Base-by-base conservation (phyloP, 2,888 invertebrate genomes). In the Sturmia bella region DNA sequence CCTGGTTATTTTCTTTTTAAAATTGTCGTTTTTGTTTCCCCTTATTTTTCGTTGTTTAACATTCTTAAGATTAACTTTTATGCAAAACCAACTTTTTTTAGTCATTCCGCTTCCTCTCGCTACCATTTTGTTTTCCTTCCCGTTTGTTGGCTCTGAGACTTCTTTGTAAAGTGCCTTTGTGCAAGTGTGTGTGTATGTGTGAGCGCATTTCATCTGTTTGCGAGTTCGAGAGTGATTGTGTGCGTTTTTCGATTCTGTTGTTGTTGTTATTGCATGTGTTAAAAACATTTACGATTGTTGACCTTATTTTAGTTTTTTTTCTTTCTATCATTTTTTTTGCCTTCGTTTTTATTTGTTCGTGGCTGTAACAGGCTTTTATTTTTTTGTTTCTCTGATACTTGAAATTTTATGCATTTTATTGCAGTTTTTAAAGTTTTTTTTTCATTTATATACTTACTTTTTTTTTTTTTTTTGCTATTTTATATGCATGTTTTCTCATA, bases 221-320 rank as follows among this genome's bases (percentile, higher is more conserved):
- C 15, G 32, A 32, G 19, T 19, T n/a, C 11, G 24, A 41, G 17
- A n/a, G 56, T 48, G 54, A 9, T 32, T 39, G 50, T 57, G 4
- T 57, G 27, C 17, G 15, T 64, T 37, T 39, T 45, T 56, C 11
- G 24, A 0, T 12, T 27, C 7, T 5, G 12, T 7, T 45, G 39
- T 17, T 4, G 24, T 19, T 70, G 11, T 57, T 19, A 11, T 21
- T 78, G 41, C 12, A 37, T 74, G 56, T 69, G 64, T 70, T 59
- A 52, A 74, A 74, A 74, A 70, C 82, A 74, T 82, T 82, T 78
- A 78, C 82, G 82, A 78, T 74, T 82, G 82, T 82, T 82, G 82
- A 82, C 82, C 82, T 78, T 78, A 82, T 82, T 82, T 66, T 45
- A 41, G 76, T 61, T 50, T 66, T 41, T 75, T 77, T 70, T 64